Percentiles rank a stretch among this genome's conserved stretches.
These are phyloP conservation scores for Ischnus inquisitorius DNA, from an alignment of 2,888 invertebrate species.

Conservation along the genomic window DNA sequence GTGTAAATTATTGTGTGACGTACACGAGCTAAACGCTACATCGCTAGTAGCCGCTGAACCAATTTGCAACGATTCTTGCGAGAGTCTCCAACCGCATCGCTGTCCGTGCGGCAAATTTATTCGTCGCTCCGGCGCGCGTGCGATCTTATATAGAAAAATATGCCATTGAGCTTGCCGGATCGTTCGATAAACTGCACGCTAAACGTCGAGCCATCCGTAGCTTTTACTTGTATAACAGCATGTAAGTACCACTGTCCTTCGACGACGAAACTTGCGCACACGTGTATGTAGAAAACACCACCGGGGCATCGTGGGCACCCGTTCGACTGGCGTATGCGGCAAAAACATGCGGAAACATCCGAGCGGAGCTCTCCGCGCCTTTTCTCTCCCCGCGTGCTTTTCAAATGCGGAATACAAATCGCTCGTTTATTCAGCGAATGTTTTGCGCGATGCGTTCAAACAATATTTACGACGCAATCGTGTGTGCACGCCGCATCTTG, in stretches of 20 bases:
- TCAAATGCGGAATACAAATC: constrained; percentile 66
- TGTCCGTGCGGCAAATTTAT: constrained; percentile 52
- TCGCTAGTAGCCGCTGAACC: constrained; percentile 35
- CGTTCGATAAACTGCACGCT: constrained; percentile 66
- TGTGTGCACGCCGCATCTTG: constrained; percentile 26
- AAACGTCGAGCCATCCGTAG: constrained; percentile 48
- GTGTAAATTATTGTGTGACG: background rate
- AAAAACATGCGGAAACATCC: constrained; percentile 67
- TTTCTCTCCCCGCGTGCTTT: constrained; percentile 49
- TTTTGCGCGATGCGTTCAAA: constrained; percentile 56
- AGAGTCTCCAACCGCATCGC: constrained; percentile 32
- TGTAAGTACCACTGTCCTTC: constrained; percentile 58
- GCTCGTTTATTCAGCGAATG: constrained; percentile 57
- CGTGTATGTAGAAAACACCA: constrained; percentile 45
- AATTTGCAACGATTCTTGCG: constrained; percentile 63
- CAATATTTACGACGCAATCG: constrained; percentile 60
- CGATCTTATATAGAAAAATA: constrained; percentile 62
- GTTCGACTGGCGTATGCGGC: constrained; percentile 22
- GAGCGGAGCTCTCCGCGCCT: constrained; percentile 30
- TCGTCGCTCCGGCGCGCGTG: constrained; percentile 48
- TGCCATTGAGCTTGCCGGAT: constrained; percentile 62
- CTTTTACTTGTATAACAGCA: constrained; percentile 68
- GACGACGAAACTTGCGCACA: constrained; percentile 51
- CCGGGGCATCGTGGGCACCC: constrained; percentile 15
- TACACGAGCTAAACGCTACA: background rate